phyloP scores from a whole-genome alignment of 2,113 vertebrate species.

The Hippolais icterina region DNA sequence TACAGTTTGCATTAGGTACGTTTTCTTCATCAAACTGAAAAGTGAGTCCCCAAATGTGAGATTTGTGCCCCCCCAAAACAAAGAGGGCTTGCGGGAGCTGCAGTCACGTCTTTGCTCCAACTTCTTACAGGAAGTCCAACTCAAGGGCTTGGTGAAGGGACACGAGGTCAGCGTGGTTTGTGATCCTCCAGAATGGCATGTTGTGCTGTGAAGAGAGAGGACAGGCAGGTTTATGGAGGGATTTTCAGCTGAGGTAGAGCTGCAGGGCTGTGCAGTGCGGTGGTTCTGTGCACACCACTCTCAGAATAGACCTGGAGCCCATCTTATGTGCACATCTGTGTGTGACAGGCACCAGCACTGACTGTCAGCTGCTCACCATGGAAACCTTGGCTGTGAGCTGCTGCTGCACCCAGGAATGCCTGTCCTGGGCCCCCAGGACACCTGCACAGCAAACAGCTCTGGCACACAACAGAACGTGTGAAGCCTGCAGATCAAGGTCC shows the following conservation, averaged over 20 bases:
- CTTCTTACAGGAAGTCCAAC: conserved; percentile 91
- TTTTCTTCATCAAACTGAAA: conserved; percentile 66
- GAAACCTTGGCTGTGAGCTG: background rate
- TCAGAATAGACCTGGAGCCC: background rate
- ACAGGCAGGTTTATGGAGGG: background rate
- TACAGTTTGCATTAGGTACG: conserved; percentile 56
- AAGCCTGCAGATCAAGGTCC: background rate
- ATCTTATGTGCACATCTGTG: background rate
- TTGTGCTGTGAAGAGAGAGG: conserved; percentile 83
- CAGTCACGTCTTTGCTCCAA: background rate
- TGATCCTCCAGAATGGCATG: conserved; percentile 99
- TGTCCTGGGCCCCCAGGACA: background rate
- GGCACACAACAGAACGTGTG: fast-evolving
- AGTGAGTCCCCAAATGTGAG: conserved; percentile 29
- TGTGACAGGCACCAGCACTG: background rate
- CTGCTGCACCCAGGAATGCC: background rate
- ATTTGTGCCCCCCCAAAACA: background rate
- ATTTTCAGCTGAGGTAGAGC: background rate
- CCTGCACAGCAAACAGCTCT: fast-evolving
- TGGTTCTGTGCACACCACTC: fast-evolving
- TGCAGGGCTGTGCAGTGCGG: background rate
- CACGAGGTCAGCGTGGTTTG: conserved; percentile 91
- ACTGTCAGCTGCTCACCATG: background rate
- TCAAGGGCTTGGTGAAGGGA: conserved; percentile 97
- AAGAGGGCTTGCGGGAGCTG: conserved; percentile 20